Conservation (phyloP, 2,113 vertebrate species). For the Aphyosemion australe region DNA sequence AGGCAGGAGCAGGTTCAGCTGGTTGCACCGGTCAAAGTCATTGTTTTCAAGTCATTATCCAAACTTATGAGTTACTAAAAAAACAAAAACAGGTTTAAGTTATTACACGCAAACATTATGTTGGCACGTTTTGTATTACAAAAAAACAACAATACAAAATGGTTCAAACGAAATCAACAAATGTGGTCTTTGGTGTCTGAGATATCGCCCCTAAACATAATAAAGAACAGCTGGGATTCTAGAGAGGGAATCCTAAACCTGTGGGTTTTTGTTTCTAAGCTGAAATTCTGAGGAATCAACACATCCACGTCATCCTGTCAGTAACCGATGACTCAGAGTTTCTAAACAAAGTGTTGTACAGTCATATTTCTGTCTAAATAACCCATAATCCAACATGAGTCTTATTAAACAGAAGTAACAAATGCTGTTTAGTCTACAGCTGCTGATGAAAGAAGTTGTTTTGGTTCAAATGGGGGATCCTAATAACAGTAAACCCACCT, state of each 20-base stretch:
- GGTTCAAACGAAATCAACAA: not conserved
- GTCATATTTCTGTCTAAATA: not conserved
- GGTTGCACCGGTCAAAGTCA: constrained; percentile 35
- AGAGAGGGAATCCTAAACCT: not conserved
- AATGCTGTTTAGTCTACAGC: not conserved
- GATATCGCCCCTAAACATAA: constrained; percentile 13
- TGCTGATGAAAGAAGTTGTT: not conserved
- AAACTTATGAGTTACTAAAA: constrained; percentile 33
- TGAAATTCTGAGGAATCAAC: no score
- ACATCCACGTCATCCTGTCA: no score
- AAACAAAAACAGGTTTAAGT: not conserved
- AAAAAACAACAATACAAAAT: constrained; percentile 14
- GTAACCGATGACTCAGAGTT: no score
- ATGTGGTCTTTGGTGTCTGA: constrained; percentile 62
- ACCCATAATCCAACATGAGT: not conserved
- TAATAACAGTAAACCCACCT: not conserved
- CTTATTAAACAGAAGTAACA: no score
- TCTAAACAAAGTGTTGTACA: no score
- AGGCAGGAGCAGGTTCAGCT: constrained; percentile 53
- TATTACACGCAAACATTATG: constrained; percentile 11
- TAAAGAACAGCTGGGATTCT: not conserved
- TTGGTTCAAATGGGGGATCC: constrained; percentile 34
- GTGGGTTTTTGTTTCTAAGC: no score
- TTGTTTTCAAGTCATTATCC: constrained; percentile 66
- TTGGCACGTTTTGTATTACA: constrained; percentile 40